Evolutionary conservation across 2,797 vertebrate genomes (phyloP).

Genomic region (Lepus townsendii): DNA sequence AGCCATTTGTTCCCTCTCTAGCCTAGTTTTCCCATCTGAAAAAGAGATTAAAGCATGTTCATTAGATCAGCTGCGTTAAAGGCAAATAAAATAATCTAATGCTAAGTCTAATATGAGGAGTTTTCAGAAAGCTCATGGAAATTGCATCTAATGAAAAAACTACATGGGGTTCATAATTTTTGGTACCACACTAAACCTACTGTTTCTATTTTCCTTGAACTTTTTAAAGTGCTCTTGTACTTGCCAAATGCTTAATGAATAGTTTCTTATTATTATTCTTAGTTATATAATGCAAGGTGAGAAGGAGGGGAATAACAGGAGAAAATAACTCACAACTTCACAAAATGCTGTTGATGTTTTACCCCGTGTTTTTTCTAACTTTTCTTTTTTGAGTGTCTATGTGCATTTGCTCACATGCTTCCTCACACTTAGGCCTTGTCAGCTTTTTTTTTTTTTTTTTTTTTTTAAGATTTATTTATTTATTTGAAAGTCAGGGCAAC

Average conservation of each 20-base stretch:
- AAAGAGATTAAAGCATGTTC: not conserved
- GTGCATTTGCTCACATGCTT: not conserved
- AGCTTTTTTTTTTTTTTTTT: too few relatives aligned
- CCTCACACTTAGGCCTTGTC: not conserved
- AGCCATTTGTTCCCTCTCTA: not conserved
- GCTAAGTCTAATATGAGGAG: not conserved
- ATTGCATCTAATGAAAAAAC: too few relatives aligned
- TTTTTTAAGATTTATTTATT: too few relatives aligned
- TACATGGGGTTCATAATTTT: too few relatives aligned
- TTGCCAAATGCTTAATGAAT: constrained; percentile 22
- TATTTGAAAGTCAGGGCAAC: too few relatives aligned
- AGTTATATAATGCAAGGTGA: not conserved
- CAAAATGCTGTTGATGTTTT: not conserved
- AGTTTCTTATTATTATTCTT: not conserved
- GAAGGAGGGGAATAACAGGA: not conserved
- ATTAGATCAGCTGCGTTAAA: not conserved
- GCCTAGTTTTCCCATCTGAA: constrained; percentile 36
- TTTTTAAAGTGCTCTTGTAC: not conserved
- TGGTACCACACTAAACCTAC: too few relatives aligned
- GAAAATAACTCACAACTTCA: not conserved
- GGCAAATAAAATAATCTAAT: not conserved
- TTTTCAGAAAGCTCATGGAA: too few relatives aligned
- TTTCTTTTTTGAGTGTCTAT: not conserved
- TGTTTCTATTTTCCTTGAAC: too few relatives aligned
- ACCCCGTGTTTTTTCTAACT: not conserved